These are phyloP conservation scores for Gadus chalcogrammus DNA, from an alignment of 2,113 vertebrate species.

Conservation along the genomic window DNA sequence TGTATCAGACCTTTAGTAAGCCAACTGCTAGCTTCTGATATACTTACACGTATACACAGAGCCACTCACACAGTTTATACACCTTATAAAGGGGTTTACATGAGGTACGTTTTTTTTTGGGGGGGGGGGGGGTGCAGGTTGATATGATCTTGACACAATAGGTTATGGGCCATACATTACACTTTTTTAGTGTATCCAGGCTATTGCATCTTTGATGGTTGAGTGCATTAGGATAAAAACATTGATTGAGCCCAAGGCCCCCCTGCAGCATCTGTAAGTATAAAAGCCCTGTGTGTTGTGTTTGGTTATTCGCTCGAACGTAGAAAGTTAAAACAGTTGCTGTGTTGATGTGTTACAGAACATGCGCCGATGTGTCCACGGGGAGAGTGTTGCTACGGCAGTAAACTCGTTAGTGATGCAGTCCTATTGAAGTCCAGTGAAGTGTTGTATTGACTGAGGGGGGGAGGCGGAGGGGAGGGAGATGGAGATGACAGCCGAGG, in stretches of 20 bases:
- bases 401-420: slow-evolving; percentile 44
- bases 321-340: slow-evolving; percentile 21
- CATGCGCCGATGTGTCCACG: slow-evolving; percentile 20
- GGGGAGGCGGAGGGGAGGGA: slow-evolving; percentile 28
- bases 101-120: slow-evolving; percentile 53
- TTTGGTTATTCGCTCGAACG: slow-evolving; percentile 37
- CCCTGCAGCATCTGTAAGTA: slow-evolving; percentile 39
- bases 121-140: slow-evolving; percentile 31
- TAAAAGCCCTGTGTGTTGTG: slow-evolving; percentile 29
- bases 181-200: slow-evolving; percentile 23
- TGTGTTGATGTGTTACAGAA: slow-evolving; percentile 5
- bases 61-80: slow-evolving; percentile 48
- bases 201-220: slow-evolving; percentile 16
- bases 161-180: slow-evolving; percentile 30
- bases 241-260: slow-evolving; percentile 45
- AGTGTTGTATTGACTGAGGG: slow-evolving; percentile 31
- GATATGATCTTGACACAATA: slow-evolving; percentile 38
- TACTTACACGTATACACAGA: slow-evolving; percentile 60
- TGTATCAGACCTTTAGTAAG: slow-evolving; percentile 53
- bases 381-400: slow-evolving; percentile 30
- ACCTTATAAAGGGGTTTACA: slow-evolving; percentile 52
- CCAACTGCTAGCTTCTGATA: slow-evolving; percentile 61
- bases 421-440: slow-evolving; percentile 55
- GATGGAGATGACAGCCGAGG: slow-evolving; percentile 3
- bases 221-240: slow-evolving; percentile 33